Base-by-base conservation (phyloP, 2,113 vertebrate species). In the Callithrix jacchus region DNA sequence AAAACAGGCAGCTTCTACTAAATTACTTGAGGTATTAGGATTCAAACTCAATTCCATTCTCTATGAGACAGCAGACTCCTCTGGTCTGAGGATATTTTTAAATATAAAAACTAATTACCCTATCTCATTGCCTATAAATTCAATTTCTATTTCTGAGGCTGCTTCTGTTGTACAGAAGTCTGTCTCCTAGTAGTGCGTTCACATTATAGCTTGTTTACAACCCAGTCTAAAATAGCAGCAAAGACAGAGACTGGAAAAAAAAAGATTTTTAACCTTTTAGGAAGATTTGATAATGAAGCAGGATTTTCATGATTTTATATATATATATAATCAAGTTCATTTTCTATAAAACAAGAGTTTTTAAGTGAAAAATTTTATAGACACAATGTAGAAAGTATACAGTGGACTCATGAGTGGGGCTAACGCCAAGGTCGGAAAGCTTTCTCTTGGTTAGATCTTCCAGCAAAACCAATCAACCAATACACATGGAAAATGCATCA, bases 41-140 rank as follows among this genome's bases (percentile, higher is more conserved):
- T 97, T 83, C 95, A 98, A 98, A 98, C 95, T 97, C 97, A 97
- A 97, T 97, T 96, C 87, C 70, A 89, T 96, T 97, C 97, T 98
- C 96, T 98, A 94, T 61, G 61, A 98, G 88, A 97, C 95, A 98
- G 95, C 98, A 93, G 95, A 97, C 97, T 95, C 96, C 95, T 97
- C 97, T 97, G 88, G 85, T 97, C 93, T 87, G 87, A 90, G 95
- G 90, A 94, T 97, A 97, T 98, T 97, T 98, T 97, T 98, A 97
- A 98, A 95, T 97, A 96, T 93, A 96, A 98, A 98, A 98, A 95
- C 95, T 89, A 98, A 98, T 98, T 98, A 98, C 87, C 96, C 83
- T 86, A 98, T 96, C 97, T 98, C 93, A 97, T 95, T 98, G 98
- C 97, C 98, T 97, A 97, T 97, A 98, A 98, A 98, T 98, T 98